Evolutionary conservation across 2,113 vertebrate species (phyloP).

Genomic region (Chionis minor): DNA sequence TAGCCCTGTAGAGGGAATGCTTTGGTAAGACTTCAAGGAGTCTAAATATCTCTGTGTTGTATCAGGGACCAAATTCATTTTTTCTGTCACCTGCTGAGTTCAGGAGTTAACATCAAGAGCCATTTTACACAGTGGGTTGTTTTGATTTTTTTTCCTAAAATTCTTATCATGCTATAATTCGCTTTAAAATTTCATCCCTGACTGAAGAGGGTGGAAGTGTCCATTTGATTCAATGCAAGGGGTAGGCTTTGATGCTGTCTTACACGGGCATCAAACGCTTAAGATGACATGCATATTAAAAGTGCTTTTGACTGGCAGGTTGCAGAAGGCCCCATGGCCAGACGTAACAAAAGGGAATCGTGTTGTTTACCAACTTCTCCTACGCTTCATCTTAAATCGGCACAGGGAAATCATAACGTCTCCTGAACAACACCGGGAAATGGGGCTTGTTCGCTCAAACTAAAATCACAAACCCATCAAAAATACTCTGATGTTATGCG

Average conservation of each 20-base stretch:
- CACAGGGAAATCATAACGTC: background rate
- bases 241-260: constrained; percentile 42
- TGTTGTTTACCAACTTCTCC: constrained; percentile 9
- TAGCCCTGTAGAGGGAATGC: constrained; percentile 66
- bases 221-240: background rate
- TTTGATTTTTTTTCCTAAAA: background rate
- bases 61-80: background rate
- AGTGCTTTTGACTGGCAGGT: constrained; percentile 9
- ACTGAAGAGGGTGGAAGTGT: constrained; percentile 6
- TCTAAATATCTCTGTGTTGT: background rate
- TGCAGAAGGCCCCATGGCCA: constrained; percentile 8
- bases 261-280: constrained; percentile 47
- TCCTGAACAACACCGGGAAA: background rate
- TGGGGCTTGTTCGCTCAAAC: background rate
- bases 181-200: background rate
- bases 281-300: constrained; percentile 40
- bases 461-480: background rate
- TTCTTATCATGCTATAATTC: background rate
- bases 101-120: background rate
- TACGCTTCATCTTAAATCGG: background rate
- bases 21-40: constrained; percentile 53
- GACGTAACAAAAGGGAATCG: background rate
- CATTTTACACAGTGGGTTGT: background rate
- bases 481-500: background rate
- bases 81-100: constrained; percentile 3